A percentile compares a stretch with the other conserved stretches of the same genome.
Evolutionary conservation across 2,888 invertebrate genomes (phyloP).

Genomic region (Pheosia gnoma): DNA sequence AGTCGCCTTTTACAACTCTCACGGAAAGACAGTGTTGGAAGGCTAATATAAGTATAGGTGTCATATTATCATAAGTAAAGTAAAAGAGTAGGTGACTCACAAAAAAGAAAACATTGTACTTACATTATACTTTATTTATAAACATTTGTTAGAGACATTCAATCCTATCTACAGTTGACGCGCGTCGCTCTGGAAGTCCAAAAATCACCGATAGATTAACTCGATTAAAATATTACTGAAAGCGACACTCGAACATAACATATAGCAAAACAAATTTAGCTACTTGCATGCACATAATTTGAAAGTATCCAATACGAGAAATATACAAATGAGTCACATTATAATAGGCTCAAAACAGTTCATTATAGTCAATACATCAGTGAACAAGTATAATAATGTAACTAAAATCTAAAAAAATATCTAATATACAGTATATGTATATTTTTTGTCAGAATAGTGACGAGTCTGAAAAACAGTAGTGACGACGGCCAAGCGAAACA

Average conservation of each 20-base stretch:
- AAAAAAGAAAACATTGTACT: conserved; percentile 34
- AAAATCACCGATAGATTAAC: conserved; percentile 32
- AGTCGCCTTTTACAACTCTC: too few relatives aligned
- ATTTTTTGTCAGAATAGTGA: too few relatives aligned
- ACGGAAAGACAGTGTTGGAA: too few relatives aligned
- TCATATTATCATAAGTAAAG: too few relatives aligned
- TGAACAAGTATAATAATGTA: conserved; percentile 1
- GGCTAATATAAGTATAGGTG: too few relatives aligned
- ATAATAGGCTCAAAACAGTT: not conserved
- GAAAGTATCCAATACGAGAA: not conserved
- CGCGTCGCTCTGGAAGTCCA: conserved; percentile 65
- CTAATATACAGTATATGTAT: too few relatives aligned
- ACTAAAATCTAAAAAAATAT: not conserved
- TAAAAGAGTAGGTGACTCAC: conserved; percentile 1
- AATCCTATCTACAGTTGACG: conserved; percentile 70
- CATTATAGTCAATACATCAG: conserved; percentile 3
- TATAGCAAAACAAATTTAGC: not conserved
- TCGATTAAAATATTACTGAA: conserved; percentile 10
- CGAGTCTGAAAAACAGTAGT: too few relatives aligned
- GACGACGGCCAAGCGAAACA: too few relatives aligned
- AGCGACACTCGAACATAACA: not conserved
- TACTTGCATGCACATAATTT: conserved; percentile 1
- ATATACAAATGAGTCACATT: not conserved
- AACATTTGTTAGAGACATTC: conserved; percentile 49
- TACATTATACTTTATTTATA: conserved; percentile 66